Evolutionary conservation across 2,888 invertebrate genomes (phyloP).

Genomic region (Girardia tigrina): DNA sequence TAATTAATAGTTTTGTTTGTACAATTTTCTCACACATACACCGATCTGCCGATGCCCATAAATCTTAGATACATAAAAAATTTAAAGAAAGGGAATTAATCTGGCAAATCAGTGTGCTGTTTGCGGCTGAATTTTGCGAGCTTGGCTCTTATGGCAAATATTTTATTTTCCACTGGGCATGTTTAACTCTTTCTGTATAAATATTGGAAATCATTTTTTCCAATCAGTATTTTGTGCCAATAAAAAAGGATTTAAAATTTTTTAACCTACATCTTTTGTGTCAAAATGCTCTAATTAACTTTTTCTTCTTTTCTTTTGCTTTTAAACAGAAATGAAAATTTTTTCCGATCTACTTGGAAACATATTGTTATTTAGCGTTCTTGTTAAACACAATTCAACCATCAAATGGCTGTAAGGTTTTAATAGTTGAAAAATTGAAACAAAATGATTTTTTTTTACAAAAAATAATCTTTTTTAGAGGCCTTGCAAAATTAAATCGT

Average conservation of each 20-base stretch:
- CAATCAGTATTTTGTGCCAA: neutral
- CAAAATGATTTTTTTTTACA: neutral
- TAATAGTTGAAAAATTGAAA: neutral
- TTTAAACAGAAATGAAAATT: neutral
- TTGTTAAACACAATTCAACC: neutral
- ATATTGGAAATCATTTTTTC: neutral
- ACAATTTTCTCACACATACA: constrained; percentile 20
- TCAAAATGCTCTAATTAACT: too few species aligned
- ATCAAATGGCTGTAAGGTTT: constrained; percentile 1
- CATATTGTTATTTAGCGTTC: neutral
- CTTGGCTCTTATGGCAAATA: neutral
- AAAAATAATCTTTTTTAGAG: neutral
- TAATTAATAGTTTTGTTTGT: constrained; percentile 18
- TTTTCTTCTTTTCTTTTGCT: neutral
- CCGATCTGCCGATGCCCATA: neutral
- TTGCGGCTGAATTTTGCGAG: constrained; percentile 18
- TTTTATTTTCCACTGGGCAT: neutral
- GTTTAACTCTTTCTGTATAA: neutral
- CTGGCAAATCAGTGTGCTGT: constrained; percentile 23
- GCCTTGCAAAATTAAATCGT: neutral
- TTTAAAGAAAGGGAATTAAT: neutral
- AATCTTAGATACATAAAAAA: constrained; percentile 9
- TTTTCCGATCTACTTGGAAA: constrained; percentile 10
- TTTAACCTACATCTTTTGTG: too few species aligned
- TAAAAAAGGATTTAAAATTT: neutral